A percentile compares a stretch with the other conserved stretches of the same genome.
Evolutionary conservation across 2,113 vertebrate species (phyloP).

Genomic region (Sinocyclocheilus anophthalmus): DNA sequence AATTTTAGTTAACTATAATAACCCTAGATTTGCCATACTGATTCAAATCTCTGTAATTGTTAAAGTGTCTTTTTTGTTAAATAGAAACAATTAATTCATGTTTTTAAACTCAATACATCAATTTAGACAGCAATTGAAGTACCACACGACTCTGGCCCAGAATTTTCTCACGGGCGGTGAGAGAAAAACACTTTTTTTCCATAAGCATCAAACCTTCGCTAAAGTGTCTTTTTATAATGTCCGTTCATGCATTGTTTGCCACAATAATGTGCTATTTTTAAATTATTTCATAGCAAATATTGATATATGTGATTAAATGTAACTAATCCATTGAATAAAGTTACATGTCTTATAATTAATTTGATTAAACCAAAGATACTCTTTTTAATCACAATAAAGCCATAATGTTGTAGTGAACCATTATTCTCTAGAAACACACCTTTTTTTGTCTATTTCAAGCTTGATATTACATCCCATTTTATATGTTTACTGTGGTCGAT

Average conservation of each 20-base stretch:
- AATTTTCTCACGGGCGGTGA: not conserved
- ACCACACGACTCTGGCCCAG: not conserved
- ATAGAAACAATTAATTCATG: not conserved
- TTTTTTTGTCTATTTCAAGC: not conserved
- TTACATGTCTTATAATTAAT: not conserved
- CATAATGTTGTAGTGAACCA: not conserved
- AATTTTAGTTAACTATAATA: too few species aligned
- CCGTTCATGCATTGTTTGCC: not conserved
- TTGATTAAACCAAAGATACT: not conserved
- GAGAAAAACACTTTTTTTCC: not conserved
- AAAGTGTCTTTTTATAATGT: not conserved
- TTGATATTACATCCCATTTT: constrained; percentile 46
- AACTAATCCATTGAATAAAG: not conserved
- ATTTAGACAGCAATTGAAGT: not conserved
- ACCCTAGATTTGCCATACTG: not conserved
- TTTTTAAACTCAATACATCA: not conserved
- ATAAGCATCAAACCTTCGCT: not conserved
- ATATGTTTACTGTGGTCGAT: constrained; percentile 47
- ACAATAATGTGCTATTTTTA: not conserved
- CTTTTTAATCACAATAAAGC: not conserved
- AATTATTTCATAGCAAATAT: not conserved
- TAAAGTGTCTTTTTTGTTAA: not conserved
- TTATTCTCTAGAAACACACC: constrained; percentile 12
- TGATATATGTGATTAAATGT: not conserved
- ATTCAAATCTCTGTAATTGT: not conserved